Conservation (phyloP, 2,888 invertebrate species). For the Lissocephala sabroskyi region DNA sequence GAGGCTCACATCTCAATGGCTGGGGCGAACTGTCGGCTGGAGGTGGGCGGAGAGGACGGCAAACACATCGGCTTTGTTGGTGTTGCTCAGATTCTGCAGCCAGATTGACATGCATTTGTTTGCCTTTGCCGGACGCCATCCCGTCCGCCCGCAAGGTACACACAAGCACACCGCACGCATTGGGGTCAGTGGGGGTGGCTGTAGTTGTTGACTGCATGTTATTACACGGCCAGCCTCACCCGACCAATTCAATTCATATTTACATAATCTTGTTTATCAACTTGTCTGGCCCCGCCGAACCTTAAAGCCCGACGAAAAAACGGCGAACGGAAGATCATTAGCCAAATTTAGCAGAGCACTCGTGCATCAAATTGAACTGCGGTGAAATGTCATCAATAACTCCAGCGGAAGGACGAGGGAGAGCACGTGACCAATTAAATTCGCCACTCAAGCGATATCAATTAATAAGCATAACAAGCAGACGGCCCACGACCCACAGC, state of each 20-base stretch:
- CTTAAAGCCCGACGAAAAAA: too few species aligned
- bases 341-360: conserved; percentile 31
- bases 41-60: conserved; percentile 6
- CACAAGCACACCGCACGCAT: conserved; percentile 14
- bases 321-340: too few species aligned
- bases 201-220: conserved; percentile 19
- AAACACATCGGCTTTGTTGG: conserved; percentile 31
- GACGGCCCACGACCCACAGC: background rate
- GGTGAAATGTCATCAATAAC: conserved; percentile 56
- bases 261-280: conserved; percentile 4
- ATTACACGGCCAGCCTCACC: background rate
- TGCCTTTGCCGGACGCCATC: conserved; percentile 30
- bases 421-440: conserved; percentile 37
- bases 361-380: conserved; percentile 62
- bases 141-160: background rate
- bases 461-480: conserved; percentile 1
- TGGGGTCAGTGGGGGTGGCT: conserved; percentile 45
- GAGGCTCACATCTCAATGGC: conserved; percentile 50
- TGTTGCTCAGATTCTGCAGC: conserved; percentile 11
- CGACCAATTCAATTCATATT: background rate
- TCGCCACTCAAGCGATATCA: conserved; percentile 6
- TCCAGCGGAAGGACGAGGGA: background rate
- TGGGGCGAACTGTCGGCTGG: conserved; percentile 17
- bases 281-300: too few species aligned
- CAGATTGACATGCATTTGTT: conserved; percentile 54